Conservation (phyloP, 92 coral and sea anemone species). For the Siderastrea radians region DNA sequence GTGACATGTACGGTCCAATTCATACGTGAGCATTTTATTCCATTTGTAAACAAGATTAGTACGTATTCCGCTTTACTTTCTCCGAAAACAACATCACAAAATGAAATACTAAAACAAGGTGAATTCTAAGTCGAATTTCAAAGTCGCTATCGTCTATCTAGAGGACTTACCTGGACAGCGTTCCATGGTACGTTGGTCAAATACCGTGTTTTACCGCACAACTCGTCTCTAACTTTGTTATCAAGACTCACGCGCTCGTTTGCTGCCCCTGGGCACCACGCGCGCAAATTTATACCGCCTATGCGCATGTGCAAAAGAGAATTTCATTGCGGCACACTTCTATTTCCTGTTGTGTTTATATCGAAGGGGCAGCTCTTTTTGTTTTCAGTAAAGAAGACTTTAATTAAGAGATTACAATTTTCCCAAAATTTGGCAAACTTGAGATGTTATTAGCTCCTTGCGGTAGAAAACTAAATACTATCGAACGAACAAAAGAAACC, state of each 20-base stretch:
- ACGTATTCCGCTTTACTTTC: not conserved
- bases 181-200: not conserved
- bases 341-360: not conserved
- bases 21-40: constrained; percentile 4
- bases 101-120: not conserved
- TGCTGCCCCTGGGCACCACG: not conserved
- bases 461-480: too few relatives aligned
- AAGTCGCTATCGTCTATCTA: not conserved
- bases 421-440: too few relatives aligned
- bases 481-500: too few relatives aligned
- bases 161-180: constrained; percentile 8
- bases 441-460: too few relatives aligned
- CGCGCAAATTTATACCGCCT: not conserved
- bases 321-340: not conserved
- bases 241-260: not conserved
- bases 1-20: not conserved
- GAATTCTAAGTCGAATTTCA: not conserved
- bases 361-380: too few relatives aligned
- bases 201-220: not conserved
- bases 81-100: not conserved
- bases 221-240: constrained; percentile 27
- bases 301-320: constrained; percentile 5
- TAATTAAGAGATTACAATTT: too few relatives aligned
- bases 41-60: constrained; percentile 1
- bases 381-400: too few relatives aligned